A percentile compares a stretch with the other conserved stretches of the same genome.
These are phyloP conservation scores for Ptychoptera contaminata DNA, from an alignment of 2,888 invertebrate genomes.

Conservation along the genomic window DNA sequence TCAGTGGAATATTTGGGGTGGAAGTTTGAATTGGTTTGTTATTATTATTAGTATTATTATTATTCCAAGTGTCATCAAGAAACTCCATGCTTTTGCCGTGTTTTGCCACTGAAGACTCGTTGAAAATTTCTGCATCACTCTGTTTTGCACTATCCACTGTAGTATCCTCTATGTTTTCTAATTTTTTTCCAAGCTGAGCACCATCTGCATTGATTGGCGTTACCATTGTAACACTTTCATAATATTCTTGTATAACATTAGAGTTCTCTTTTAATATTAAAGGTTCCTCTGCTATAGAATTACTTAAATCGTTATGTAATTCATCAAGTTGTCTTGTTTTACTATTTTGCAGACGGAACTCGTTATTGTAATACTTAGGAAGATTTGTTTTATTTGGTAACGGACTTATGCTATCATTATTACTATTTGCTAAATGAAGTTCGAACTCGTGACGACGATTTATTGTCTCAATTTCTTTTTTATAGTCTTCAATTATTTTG, in stretches of 20 bases:
- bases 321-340: too few relatives aligned
- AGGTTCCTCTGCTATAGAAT: background rate
- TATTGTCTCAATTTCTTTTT: conserved; percentile 7
- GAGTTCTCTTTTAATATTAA: background rate
- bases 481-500: conserved; percentile 10
- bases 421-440: background rate
- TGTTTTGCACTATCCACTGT: background rate
- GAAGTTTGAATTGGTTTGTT: background rate
- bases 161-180: background rate
- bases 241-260: background rate
- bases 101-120: background rate
- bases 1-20: too few relatives aligned
- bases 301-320: too few relatives aligned
- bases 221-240: background rate
- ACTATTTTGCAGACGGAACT: background rate
- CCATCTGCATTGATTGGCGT: background rate
- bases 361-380: background rate
- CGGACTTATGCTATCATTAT: background rate
- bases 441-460: conserved; percentile 7
- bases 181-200: background rate
- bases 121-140: background rate
- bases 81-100: background rate
- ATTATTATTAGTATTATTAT: conserved; percentile 1
- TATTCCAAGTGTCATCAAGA: background rate
- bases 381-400: background rate